phyloP scores from a whole-genome alignment of 1,140 invertebrate species.

The Amphibalanus amphitrite region DNA sequence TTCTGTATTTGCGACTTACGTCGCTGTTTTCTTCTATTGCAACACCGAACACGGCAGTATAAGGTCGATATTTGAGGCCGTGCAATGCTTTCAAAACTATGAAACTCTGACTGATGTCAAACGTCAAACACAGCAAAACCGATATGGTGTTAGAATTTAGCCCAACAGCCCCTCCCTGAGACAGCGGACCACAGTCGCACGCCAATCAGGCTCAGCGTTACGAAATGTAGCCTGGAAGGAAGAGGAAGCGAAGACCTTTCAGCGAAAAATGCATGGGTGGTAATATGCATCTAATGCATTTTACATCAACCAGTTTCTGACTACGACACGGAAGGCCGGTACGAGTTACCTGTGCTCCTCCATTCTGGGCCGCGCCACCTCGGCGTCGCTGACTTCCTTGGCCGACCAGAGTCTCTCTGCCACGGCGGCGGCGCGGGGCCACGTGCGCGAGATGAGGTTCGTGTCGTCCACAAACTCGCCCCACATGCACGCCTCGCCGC shows the following conservation, averaged over 20 bases:
- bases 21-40: too few relatives aligned
- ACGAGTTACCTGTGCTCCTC: slow-evolving; percentile 53
- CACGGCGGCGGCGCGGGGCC: slow-evolving; percentile 33
- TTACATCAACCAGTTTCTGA: background rate
- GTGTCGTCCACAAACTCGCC: slow-evolving; percentile 28
- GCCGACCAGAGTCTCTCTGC: slow-evolving; percentile 55
- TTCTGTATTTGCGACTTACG: too few relatives aligned
- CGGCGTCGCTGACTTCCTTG: slow-evolving; percentile 31
- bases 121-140: too few relatives aligned
- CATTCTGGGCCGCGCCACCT: slow-evolving; percentile 36
- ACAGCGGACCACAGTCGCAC: background rate
- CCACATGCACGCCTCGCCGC: slow-evolving; percentile 63
- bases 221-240: too few relatives aligned
- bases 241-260: background rate
- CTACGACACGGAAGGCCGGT: too few relatives aligned
- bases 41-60: too few relatives aligned
- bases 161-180: too few relatives aligned
- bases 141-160: too few relatives aligned
- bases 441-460: slow-evolving; percentile 7
- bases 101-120: too few relatives aligned
- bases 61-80: too few relatives aligned
- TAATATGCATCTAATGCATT: background rate
- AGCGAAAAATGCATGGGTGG: background rate
- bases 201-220: background rate
- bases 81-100: too few relatives aligned